A percentile compares a stretch with the other conserved stretches of the same genome.
phyloP scores from a whole-genome alignment of 2,113 vertebrate genomes.

The Malurus elegans region DNA sequence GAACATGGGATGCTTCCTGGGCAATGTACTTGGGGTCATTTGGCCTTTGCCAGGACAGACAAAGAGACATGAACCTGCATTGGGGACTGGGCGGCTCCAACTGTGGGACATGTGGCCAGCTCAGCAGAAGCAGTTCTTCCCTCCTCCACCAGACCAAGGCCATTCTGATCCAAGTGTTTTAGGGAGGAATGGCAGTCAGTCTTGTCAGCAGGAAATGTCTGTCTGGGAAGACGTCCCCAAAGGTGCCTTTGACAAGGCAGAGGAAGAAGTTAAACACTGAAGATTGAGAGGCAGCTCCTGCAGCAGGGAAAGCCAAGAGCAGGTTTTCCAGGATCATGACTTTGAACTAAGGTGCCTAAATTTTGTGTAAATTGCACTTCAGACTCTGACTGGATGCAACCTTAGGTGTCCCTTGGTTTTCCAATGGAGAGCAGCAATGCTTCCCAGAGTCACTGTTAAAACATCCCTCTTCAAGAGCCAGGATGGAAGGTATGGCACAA shows the following conservation, averaged over 20 bases:
- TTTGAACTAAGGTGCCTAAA: not conserved
- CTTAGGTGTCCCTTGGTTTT: not conserved
- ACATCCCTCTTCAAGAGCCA: not conserved
- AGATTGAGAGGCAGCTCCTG: not conserved
- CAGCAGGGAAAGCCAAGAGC: not conserved
- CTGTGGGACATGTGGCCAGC: not conserved
- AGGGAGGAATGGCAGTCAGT: not conserved
- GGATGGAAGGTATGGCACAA: not conserved
- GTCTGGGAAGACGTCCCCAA: not conserved
- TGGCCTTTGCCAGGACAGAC: not conserved
- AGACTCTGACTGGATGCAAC: not conserved
- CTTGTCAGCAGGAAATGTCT: not conserved
- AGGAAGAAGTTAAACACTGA: not conserved
- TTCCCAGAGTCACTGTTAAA: not conserved
- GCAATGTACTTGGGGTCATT: accelerated
- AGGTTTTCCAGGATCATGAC: not conserved
- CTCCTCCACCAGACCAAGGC: not conserved
- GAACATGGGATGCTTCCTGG: not conserved
- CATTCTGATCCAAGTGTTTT: not conserved
- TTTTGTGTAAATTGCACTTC: not conserved
- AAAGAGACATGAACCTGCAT: not conserved
- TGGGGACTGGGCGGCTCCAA: not conserved
- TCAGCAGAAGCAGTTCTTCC: not conserved
- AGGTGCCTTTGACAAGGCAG: not conserved
- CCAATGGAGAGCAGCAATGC: not conserved